These are phyloP conservation scores for Calosoma granatense DNA, from an alignment of 1,140 invertebrate genomes.

Conservation along the genomic window DNA sequence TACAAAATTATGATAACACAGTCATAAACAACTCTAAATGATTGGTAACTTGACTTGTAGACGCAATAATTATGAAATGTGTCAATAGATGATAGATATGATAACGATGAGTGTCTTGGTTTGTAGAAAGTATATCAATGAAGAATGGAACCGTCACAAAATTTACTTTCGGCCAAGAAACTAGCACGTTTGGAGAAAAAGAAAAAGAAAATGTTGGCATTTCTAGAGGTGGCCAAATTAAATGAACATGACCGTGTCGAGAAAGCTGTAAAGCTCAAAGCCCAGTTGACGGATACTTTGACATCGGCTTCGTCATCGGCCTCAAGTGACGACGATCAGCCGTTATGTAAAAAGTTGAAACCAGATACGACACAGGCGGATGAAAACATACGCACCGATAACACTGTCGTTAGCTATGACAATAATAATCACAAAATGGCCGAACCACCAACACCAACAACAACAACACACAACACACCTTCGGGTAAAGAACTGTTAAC, in stretches of 20 bases:
- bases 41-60: too few species aligned
- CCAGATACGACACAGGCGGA: slow-evolving; percentile 18
- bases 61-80: too few species aligned
- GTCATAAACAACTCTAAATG: too few species aligned
- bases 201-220: slow-evolving; percentile 49
- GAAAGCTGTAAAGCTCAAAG: slow-evolving; percentile 19
- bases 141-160: not conserved
- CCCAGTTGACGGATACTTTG: slow-evolving; percentile 8
- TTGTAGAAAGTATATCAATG: too few species aligned
- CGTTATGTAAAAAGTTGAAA: slow-evolving; percentile 25
- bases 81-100: too few species aligned
- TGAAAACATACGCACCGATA: slow-evolving; percentile 20
- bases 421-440: slow-evolving; percentile 4
- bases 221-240: slow-evolving; percentile 47
- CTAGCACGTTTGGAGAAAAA: slow-evolving; percentile 45
- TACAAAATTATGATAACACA: too few species aligned
- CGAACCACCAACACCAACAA: not conserved
- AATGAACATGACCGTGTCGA: slow-evolving; percentile 44
- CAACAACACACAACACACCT: slow-evolving; percentile 3
- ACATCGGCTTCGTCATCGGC: slow-evolving; percentile 11
- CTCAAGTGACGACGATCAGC: slow-evolving; percentile 21
- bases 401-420: slow-evolving; percentile 11
- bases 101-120: too few species aligned
- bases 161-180: not conserved
- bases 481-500: slow-evolving; percentile 27